phyloP scores from a whole-genome alignment of 2,888 invertebrate genomes.

The Hirtodrosophila duncani region DNA sequence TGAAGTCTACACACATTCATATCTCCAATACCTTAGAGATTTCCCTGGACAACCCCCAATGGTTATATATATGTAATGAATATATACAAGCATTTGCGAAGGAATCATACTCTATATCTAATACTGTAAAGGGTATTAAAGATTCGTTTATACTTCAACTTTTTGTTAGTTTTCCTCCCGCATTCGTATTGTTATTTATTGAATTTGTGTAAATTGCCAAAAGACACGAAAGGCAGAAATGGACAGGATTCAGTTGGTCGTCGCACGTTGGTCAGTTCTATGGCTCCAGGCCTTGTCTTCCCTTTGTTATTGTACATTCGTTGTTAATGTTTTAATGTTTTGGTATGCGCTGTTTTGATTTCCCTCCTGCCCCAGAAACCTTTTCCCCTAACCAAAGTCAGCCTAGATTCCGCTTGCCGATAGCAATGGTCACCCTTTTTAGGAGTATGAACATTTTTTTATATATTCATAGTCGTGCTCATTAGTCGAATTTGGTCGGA shows the following conservation, averaged over 20 bases:
- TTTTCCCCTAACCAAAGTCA: conserved; percentile 7
- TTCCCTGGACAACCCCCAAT: no score
- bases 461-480: no score
- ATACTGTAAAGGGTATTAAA: no score
- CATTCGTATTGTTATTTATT: conserved; percentile 40
- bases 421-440: conserved; percentile 4
- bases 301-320: conserved; percentile 14
- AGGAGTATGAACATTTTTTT: no score
- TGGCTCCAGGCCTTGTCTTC: conserved; percentile 5
- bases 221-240: conserved; percentile 45
- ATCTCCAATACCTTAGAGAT: no score
- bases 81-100: no score
- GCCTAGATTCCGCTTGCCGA: conserved; percentile 28
- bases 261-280: conserved; percentile 4
- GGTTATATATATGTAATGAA: no score
- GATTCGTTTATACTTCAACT: conserved; percentile 7
- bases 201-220: conserved; percentile 64
- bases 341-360: conserved; percentile 50
- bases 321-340: conserved; percentile 49
- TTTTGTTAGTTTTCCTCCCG: conserved; percentile 21
- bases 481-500: no score
- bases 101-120: no score
- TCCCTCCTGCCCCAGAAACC: conserved; percentile 31
- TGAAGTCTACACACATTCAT: no score
- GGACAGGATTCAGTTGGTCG: conserved; percentile 18